Conservation (phyloP, 1,140 invertebrate genomes). For the Phenacoccus solenopsis region DNA sequence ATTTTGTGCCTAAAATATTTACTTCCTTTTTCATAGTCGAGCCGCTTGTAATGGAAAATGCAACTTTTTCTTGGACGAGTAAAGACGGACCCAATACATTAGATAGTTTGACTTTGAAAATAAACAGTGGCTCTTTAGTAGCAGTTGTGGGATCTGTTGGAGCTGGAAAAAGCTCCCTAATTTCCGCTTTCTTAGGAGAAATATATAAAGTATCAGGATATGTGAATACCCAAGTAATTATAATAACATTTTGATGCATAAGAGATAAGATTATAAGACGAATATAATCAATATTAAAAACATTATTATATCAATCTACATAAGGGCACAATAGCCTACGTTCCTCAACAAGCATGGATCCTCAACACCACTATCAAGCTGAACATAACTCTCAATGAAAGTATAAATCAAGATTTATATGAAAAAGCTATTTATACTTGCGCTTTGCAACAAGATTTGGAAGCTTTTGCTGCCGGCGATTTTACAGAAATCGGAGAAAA, state of each 20-base stretch:
- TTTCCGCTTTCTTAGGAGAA: slow-evolving; percentile 41
- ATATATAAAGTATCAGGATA: slow-evolving; percentile 34
- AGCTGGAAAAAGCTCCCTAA: slow-evolving; percentile 42
- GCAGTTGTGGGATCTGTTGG: slow-evolving; percentile 44
- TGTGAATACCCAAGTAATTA: slow-evolving; percentile 33
- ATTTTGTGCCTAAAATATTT: too few species aligned
- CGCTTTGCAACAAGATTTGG: slow-evolving; percentile 37
- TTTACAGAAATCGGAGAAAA: slow-evolving; percentile 41
- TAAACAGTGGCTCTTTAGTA: slow-evolving; percentile 35
- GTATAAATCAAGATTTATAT: slow-evolving; percentile 36
- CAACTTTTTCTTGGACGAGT: neutral
- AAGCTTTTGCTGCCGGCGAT: slow-evolving; percentile 38
- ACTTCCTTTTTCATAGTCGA: neutral
- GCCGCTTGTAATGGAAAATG: neutral
- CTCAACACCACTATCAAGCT: slow-evolving; percentile 39
- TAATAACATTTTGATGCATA: neutral
- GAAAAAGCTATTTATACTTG: slow-evolving; percentile 38
- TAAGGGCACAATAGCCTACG: slow-evolving; percentile 39
- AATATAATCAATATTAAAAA: neutral
- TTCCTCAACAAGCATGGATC: slow-evolving; percentile 46
- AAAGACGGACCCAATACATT: slow-evolving; percentile 22
- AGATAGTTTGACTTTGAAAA: slow-evolving; percentile 29
- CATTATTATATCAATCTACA: neutral
- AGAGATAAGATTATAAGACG: neutral
- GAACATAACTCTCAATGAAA: slow-evolving; percentile 39